These are phyloP conservation scores for Meandrina meandrites DNA, from an alignment of 92 coral and sea anemone genomes.

Conservation along the genomic window DNA sequence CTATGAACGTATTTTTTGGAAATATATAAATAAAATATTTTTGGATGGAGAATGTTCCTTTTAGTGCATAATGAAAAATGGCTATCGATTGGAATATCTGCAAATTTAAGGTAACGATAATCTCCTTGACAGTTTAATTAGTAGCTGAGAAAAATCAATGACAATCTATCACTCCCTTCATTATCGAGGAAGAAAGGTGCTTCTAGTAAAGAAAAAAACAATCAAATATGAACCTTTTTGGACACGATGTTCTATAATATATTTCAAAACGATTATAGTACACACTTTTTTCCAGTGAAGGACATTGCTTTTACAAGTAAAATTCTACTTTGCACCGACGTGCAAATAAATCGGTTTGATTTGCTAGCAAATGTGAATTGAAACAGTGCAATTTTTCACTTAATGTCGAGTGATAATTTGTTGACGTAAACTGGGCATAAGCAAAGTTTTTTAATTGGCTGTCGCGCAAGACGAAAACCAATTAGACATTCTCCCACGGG, in stretches of 20 bases:
- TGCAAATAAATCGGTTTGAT: not conserved
- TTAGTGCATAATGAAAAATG: not conserved
- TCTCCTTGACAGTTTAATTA: not conserved
- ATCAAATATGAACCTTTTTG: not conserved
- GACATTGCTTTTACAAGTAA: no score
- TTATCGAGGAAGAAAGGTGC: not conserved
- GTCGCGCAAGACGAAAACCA: not conserved
- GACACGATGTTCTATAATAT: not conserved
- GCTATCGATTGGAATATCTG: not conserved
- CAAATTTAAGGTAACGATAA: not conserved
- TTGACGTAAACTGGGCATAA: not conserved
- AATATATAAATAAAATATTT: constrained; percentile 5
- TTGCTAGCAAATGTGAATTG: not conserved
- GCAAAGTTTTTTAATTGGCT: not conserved
- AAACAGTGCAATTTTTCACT: not conserved
- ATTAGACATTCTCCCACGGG: not conserved
- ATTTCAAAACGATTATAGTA: not conserved
- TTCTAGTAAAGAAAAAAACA: not conserved
- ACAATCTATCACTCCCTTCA: no score
- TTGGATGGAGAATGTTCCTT: not conserved
- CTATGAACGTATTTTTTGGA: not conserved
- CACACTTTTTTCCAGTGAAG: not conserved
- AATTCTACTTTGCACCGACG: no score
- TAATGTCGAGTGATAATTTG: not conserved
- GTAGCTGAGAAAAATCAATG: not conserved